Evolutionary conservation across 2,888 invertebrate species (phyloP), one percentile per base, ranked within the genome.

Genomic region (Drosophila melanosoma): DNA sequence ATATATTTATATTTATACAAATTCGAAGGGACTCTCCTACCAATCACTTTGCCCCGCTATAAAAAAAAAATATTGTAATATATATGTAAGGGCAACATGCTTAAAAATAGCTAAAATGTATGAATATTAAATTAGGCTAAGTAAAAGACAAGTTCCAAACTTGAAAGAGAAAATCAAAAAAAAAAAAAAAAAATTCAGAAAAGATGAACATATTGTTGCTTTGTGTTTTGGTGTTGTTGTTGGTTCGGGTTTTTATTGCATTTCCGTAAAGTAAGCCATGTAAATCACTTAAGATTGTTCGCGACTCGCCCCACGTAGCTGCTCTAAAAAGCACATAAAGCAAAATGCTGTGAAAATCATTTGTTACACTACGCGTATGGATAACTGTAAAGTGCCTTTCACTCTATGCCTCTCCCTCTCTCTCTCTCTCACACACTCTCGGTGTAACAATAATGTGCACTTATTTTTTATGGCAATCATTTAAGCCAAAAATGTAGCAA

Each of bases 401-500:
- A 57, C 36, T 26, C 88, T 68, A 35, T 48, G 48, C 57, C 36
- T 38, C 61, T 45, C 42, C 17, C 49, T 38, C 32, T 17, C 15
- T 15, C 36, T 8, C 6, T 20, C 33, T 20, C 20, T n/a, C 10
- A 2, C 8, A 4, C n/a, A n/a, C 53, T 49, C 38, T 53, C 69
- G 61, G 75, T 85, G 79, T 89, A 74, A 89, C 90, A 87, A 88
- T 86, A 86, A 86, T 86, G 90, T 82, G 86, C 90, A 86, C 86
- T 86, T 86, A 86, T 86, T 86, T 89, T 86, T 89, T 86, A 86
- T 87, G 74, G 88, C 88, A 90, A 90, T 90, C 90, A 86, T 86
- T 86, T 89, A 88, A 86, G 87, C 82, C 82, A 79, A 82, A 86
- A 87, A 87, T 89, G 83, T 84, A 71, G 89, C 89, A 61, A 71